Evolutionary conservation across 2,888 invertebrate species (phyloP).

Genomic region (Congeria kusceri): DNA sequence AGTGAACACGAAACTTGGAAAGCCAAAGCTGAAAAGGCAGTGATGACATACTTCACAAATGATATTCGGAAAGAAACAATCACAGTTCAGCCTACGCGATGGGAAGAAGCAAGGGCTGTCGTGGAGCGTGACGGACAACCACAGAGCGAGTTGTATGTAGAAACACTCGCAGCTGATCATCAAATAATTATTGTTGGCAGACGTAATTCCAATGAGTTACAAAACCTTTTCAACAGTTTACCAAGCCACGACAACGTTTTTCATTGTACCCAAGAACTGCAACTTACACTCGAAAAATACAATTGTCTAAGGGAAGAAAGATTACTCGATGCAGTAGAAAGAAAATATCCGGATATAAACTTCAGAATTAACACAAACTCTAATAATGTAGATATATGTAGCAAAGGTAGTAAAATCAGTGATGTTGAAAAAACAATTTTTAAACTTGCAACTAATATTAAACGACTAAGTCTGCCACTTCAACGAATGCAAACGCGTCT

Average conservation of each 20-base stretch:
- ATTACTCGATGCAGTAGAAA: neutral
- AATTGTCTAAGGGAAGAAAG: slow-evolving; percentile 1
- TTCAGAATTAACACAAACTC: neutral
- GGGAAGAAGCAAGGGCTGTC: neutral
- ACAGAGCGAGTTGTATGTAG: too few species aligned
- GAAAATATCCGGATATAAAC: neutral
- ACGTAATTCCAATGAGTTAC: too few species aligned
- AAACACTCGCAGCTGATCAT: too few species aligned
- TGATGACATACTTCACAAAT: too few species aligned
- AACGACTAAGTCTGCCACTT: neutral
- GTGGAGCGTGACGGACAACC: too few species aligned
- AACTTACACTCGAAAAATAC: neutral
- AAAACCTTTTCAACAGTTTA: neutral
- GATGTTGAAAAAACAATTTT: neutral
- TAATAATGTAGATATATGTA: neutral
- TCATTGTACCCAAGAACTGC: neutral
- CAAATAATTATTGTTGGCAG: too few species aligned
- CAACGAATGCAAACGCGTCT: neutral
- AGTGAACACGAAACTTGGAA: too few species aligned
- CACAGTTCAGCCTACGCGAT: neutral
- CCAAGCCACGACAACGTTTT: neutral
- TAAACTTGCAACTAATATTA: neutral
- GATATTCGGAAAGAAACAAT: too few species aligned
- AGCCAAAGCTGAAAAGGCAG: too few species aligned
- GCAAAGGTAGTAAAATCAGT: neutral